Base-by-base conservation (phyloP, 2,797 vertebrate genomes). In the Pteropus rufus region DNA sequence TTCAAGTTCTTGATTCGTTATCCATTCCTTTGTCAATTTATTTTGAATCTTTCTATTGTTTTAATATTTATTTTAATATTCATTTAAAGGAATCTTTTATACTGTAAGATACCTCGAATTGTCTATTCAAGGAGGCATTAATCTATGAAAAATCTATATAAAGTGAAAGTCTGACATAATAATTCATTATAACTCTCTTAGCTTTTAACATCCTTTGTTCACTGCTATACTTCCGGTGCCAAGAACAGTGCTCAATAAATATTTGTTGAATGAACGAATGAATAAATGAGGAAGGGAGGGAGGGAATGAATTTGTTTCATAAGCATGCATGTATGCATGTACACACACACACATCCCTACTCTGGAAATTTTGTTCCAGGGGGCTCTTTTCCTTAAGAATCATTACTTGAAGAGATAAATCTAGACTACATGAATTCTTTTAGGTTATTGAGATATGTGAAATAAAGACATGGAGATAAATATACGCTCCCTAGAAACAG, bases 11-110 rank as follows among this genome's bases (percentile, higher is more conserved):
- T 34, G 23, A 34, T 89, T 36, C 18, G 83, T 60, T 84, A 89
- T 62, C 21, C 46, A 77, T 88, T 75, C 52, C 31, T 89, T 26
- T 34, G 49, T 67, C n/a, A 81, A 67, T 0, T 89, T 34, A 82
- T 91, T 87, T 96, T 92, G 56, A 93, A 72, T 85, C 8, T 91
- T 92, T 52, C 11, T 72, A 64, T 36, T 72, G 23, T 54, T 73
- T 94, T 90, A 80, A 34, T 86, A 77, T 77, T 67, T 89, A 80
- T 39, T 67, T 65, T 76, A 70, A 73, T 60, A n/a, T 29, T 54
- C 18, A 93, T 41, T 91, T 86, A 86, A 93, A 89, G 18, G 29
- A 29, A 24, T 46, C 11, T 34, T 82, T 94, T 82, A 73, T n/a
- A 77, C 19, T 56, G 10, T 11, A 92, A 96, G 23, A 65, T 67